phyloP scores from a whole-genome alignment of 1,140 invertebrate species.

The Battus philenor region DNA sequence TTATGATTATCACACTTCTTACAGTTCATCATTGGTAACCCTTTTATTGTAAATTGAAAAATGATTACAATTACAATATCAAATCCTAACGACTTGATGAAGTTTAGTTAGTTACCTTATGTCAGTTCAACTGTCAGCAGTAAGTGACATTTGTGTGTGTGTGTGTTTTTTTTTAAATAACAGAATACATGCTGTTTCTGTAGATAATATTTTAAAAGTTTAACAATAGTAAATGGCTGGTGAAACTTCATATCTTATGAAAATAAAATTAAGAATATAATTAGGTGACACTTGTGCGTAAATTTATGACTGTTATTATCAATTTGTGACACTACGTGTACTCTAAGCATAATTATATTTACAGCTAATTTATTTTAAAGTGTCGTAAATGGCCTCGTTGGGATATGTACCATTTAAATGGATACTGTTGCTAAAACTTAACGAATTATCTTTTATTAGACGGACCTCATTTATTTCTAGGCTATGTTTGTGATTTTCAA shows the following conservation, averaged over 20 bases:
- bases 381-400: conserved; percentile 73
- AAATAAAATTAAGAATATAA: background rate
- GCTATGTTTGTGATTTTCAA: conserved; percentile 40
- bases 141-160: no score
- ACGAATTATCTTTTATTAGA: conserved; percentile 60
- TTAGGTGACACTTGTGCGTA: conserved; percentile 8
- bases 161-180: no score
- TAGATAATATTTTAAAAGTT: no score
- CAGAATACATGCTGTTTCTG: no score
- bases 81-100: no score
- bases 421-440: conserved; percentile 73
- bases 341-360: conserved; percentile 23
- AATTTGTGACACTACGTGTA: conserved; percentile 27
- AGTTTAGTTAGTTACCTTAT: no score
- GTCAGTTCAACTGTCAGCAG: no score
- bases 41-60: no score
- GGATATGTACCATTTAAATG: conserved; percentile 75
- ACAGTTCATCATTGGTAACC: no score
- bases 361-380: conserved; percentile 61
- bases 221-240: no score
- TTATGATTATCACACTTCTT: no score
- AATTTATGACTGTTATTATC: conserved; percentile 20
- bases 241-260: background rate
- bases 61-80: no score
- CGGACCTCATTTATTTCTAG: conserved; percentile 50